phyloP scores from a whole-genome alignment of 2,113 vertebrate genomes.

The Pipa parva region DNA sequence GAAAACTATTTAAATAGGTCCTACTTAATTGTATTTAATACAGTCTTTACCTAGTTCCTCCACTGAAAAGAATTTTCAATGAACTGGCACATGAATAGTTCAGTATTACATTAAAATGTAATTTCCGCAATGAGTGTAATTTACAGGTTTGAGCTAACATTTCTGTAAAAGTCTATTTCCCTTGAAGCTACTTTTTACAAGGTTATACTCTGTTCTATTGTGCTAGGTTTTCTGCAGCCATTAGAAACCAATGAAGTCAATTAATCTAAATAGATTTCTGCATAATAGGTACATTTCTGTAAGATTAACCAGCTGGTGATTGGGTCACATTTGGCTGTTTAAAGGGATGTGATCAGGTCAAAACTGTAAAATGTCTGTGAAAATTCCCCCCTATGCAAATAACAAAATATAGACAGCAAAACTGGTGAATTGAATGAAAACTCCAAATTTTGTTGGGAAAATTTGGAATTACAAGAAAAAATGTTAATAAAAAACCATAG shows the following conservation, averaged over 20 bases:
- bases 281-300: no score
- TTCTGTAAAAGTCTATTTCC: constrained; percentile 2
- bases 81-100: neutral
- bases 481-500: no score
- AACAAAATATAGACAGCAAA: no score
- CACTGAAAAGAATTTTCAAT: neutral
- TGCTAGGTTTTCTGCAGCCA: neutral
- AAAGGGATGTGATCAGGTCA: no score
- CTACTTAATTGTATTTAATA: neutral
- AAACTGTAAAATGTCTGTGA: no score
- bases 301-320: no score
- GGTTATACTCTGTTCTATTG: neutral
- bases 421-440: no score
- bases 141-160: neutral
- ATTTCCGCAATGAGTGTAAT: neutral
- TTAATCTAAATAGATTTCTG: neutral
- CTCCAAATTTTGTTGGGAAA: no score
- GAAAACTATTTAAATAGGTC: no score
- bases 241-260: neutral
- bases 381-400: no score
- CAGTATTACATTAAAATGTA: constrained; percentile 5
- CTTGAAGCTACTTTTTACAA: neutral
- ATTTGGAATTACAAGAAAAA: no score
- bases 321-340: no score
- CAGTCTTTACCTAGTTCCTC: neutral